Evolutionary conservation across 2,113 vertebrate genomes (phyloP), one percentile per base, ranked within the genome.

Genomic region (Albula glossodonta): DNA sequence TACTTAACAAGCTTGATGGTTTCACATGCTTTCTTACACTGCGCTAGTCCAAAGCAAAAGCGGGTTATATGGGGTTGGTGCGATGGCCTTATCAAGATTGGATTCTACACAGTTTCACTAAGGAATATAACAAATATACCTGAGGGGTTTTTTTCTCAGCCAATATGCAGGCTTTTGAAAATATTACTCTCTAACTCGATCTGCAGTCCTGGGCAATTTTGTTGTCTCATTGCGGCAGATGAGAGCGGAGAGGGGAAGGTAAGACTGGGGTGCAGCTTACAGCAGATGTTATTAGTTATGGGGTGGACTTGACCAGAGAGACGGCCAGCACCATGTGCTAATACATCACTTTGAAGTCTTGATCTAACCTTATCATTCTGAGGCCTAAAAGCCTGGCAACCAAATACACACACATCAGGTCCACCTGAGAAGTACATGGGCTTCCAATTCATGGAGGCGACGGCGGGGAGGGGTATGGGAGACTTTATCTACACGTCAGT

Each of bases 261-360:
- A 12, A 19, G 60, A 82, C 81, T 15, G 31, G 12, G 22, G 22
- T 25, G 0, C 52, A 0, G 41, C 25, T 60, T 8, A 48, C 48
- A 83, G n/a, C 25, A 83, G 82, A 63, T 53, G 52, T 51, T 9
- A 80, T 80, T 79, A 60, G 53, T 85, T 51, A 80, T 48, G 48
- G 81, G 13, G 53, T 57, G 25, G 6, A 80, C 77, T 53, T 85
- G 78, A 53, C 78, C 48, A 77, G 77, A 63, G 78, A 57, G 78
- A 50, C 56, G n/a, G 78, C 80, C 70, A 63, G 78, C 13, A n/a
- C 22, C 52, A 57, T 78, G 25, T 10, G 25, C 53, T 60, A 48
- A 22, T 80, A 78, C 51, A 80, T 80, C 77, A 80, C 66, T 57
- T 77, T 80, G 50, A 80, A 78, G 78, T 41, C 41, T 80, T 63